Evolutionary conservation across 2,113 vertebrate genomes (phyloP), one percentile per base, ranked within the genome.

Genomic region (Vulpes lagopus): DNA sequence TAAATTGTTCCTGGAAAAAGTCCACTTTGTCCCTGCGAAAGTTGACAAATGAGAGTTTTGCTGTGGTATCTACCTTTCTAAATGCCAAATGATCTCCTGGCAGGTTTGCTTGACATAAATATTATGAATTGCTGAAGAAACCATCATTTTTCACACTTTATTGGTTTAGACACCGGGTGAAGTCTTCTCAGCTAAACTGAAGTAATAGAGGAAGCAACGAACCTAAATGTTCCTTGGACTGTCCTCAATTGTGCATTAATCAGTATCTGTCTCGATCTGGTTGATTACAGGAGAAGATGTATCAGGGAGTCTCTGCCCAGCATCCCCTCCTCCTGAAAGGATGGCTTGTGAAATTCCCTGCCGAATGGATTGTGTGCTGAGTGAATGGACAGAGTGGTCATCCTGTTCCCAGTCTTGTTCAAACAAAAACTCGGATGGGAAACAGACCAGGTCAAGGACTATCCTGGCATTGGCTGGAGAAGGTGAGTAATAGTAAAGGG

Each of bases 381-480:
- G 99, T 0, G 98, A 99, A 89, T 99, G 99, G 99, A 99, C 99
- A 1, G 69, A 79, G 0, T 99, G 99, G 99, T 99, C 99, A 3
- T 53, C 98, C 0, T 99, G 99, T 97, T 99, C 99, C 71, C 99
- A 99, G 92, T 99, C 99, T 74, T 99, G 99, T 95, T 99, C 99
- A 95, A 98, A 98, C 95, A 99, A 99, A 97, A 99, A 97, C 1
- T 96, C 99, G 0, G 99, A 99, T 95, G 99, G 99, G 35, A 99
- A 97, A 76, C 99, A 99, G 81, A 99, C 99, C 97, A 99, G 99
- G 91, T 99, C 98, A 43, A 99, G 99, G 51, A 98, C 98, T 23
- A 98, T 99, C 94, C 94, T 99, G 95, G 99, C 99, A 30, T 98
- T 99, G 88, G 99, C 99, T 60, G 99, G 99, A 0, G 99, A 99